Evolutionary conservation across 2,113 vertebrate species (phyloP).

Genomic region (Spheniscus mendiculus): DNA sequence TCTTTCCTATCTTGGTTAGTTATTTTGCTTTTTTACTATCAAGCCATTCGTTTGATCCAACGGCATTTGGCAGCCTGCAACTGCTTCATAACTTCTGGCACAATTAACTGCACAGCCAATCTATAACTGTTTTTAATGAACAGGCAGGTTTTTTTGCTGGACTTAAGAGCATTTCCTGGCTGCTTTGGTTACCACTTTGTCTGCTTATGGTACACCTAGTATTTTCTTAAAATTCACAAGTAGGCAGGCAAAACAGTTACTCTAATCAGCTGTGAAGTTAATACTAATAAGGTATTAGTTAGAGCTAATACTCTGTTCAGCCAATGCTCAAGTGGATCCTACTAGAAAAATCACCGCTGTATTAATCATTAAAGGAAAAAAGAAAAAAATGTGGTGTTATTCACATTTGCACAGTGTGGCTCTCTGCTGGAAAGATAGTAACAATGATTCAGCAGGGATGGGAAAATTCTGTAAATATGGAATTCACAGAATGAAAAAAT

Average conservation of each 20-base stretch:
- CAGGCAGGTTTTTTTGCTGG: not conserved
- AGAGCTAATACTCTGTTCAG: not conserved
- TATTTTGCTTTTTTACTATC: not conserved
- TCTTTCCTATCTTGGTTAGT: not conserved
- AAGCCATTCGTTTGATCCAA: not conserved
- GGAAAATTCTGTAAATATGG: not conserved
- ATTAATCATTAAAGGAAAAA: constrained; percentile 39
- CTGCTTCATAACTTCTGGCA: not conserved
- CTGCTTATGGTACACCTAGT: not conserved
- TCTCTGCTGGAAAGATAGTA: not conserved
- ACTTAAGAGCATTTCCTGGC: not conserved
- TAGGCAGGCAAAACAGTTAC: not conserved
- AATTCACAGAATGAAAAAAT: not conserved
- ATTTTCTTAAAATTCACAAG: not conserved
- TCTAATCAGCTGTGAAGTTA: not conserved
- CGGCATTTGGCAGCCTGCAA: not conserved
- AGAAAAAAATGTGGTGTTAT: not conserved
- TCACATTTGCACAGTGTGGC: not conserved
- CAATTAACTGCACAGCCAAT: not conserved
- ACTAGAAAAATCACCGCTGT: not conserved
- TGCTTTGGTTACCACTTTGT: not conserved
- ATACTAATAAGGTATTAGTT: not conserved
- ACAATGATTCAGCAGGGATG: constrained; percentile 7
- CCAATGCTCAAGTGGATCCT: not conserved
- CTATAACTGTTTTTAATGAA: not conserved